Base-by-base conservation (phyloP, 2,888 invertebrate genomes). In the Troides helena region DNA sequence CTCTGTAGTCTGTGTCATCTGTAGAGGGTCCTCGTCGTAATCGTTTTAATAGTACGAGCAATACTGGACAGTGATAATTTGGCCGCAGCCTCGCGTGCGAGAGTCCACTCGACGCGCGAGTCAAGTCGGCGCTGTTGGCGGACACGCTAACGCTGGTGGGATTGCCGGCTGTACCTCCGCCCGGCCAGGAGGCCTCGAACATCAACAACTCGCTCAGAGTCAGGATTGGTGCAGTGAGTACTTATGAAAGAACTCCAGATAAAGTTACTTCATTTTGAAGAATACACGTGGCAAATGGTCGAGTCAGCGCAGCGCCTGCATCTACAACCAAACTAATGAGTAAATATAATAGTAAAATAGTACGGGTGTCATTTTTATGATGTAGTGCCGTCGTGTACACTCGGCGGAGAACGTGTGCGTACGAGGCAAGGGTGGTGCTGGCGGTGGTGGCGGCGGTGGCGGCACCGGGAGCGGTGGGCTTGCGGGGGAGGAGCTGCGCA, bases 131-230 rank as follows among this genome's bases (percentile, higher is more conserved):
- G 4, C 94, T 99, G 85, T 91, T 99, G 77, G 95, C 98, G 2
- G 98, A 99, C 92, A 93, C 99, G 14, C 93, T 99, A 69, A 98
- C 98, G n/a, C 93, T 99, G 73, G 95, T 98, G 72, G 98, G 98
- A 58, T 94, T 98, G 66, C 96, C 97, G 0, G 97, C 97, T 0
- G 94, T 96, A 67, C 96, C 96, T 82, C 95, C 95, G 81, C 88
- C 94, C 77, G 92, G 95, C 74, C 71, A 75, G 0, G 89, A 88
- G 21, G 62, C 77, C 25, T 71, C 84, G 25, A 77, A 80, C n/a
- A 82, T 81, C 46, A 79, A 64, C 75, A 81, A 81, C 76, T 88
- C 90, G 58, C 86, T 91, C 63, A 87, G 89, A 76, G 88, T 90
- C 90, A 80, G 92, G 73, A 93, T 93, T 21, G 93, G 93, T 14